Conservation (phyloP, 2,113 vertebrate species). For the Pachypanchax playfairii region DNA sequence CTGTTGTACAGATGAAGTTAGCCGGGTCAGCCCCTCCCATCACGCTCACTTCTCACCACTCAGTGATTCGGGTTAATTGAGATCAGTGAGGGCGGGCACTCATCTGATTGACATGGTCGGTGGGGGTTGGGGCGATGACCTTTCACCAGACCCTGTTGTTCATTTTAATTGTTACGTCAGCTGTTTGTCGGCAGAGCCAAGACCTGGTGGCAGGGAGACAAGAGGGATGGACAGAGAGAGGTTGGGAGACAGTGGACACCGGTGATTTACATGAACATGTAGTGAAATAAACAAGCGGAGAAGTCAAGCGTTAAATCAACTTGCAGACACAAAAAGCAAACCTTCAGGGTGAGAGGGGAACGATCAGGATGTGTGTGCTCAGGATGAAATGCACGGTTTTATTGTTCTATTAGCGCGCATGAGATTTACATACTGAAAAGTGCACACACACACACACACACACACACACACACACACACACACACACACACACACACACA, state of each 20-base stretch:
- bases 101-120: slow-evolving; percentile 48
- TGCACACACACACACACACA: not conserved
- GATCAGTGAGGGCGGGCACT: slow-evolving; percentile 42
- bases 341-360: slow-evolving; percentile 22
- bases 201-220: slow-evolving; percentile 43
- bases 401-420: slow-evolving; percentile 61
- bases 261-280: slow-evolving; percentile 74
- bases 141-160: slow-evolving; percentile 55
- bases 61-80: slow-evolving; percentile 69
- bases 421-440: slow-evolving; percentile 38
- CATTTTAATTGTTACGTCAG: slow-evolving; percentile 69
- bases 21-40: slow-evolving; percentile 3
- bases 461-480: slow-evolving; percentile 2
- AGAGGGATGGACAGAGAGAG: slow-evolving; percentile 32
- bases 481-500: slow-evolving; percentile 6
- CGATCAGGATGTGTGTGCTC: slow-evolving; percentile 16
- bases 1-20: slow-evolving; percentile 13
- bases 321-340: slow-evolving; percentile 25
- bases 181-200: slow-evolving; percentile 48
- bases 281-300: slow-evolving; percentile 69
- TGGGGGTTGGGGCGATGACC: slow-evolving; percentile 3
- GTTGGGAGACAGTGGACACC: slow-evolving; percentile 35
- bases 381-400: slow-evolving; percentile 33
- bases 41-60: not conserved
- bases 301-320: slow-evolving; percentile 77